Conservation (phyloP, 2,888 invertebrate genomes). For the Scrobipalpa atriplicella region DNA sequence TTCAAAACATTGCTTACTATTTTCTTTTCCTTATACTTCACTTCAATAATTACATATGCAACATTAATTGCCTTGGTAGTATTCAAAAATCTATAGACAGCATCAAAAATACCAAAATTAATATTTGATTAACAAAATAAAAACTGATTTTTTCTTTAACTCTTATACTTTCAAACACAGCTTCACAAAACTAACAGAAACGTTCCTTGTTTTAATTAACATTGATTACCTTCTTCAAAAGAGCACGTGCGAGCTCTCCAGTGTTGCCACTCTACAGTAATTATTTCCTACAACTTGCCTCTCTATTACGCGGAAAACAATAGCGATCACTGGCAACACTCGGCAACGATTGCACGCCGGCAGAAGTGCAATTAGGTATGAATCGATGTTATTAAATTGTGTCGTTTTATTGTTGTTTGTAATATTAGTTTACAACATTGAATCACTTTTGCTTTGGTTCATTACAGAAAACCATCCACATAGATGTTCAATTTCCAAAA, state of each 20-base stretch:
- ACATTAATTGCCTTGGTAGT: too few species aligned
- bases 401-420: not conserved
- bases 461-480: not conserved
- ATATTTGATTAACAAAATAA: too few species aligned
- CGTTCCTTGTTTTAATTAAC: conserved; percentile 32
- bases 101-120: not conserved
- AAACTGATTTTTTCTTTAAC: not conserved
- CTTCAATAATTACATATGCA: too few species aligned
- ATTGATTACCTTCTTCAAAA: conserved; percentile 35
- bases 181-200: conserved; percentile 2
- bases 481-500: not conserved
- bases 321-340: conserved; percentile 58
- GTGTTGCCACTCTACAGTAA: conserved; percentile 76
- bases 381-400: conserved; percentile 20
- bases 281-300: conserved; percentile 75
- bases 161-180: not conserved
- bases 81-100: too few species aligned
- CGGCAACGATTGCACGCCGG: conserved; percentile 58
- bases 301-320: conserved; percentile 59
- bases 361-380: conserved; percentile 31
- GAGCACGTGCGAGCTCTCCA: conserved; percentile 61
- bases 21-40: not conserved
- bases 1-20: not conserved
- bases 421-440: too few species aligned
- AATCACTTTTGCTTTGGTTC: too few species aligned